Percentiles rank a stretch among this genome's conserved stretches.
Evolutionary conservation across 2,113 vertebrate species (phyloP).

Genomic region (Microcebus lehilahytsara): DNA sequence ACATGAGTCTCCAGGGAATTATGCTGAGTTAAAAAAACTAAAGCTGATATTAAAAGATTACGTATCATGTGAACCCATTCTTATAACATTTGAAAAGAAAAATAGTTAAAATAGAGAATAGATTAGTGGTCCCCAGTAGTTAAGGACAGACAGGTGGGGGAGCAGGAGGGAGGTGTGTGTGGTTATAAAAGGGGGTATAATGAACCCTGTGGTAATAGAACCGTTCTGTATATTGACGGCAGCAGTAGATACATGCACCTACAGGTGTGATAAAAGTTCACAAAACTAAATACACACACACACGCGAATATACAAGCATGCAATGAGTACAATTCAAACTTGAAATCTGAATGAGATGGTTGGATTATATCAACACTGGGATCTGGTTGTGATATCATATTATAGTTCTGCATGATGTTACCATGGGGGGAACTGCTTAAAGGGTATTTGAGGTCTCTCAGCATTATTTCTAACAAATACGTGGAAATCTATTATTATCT

Average conservation of each 20-base stretch:
- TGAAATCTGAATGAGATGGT: neutral
- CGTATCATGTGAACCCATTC: neutral
- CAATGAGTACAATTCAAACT: neutral
- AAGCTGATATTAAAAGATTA: neutral
- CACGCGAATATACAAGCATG: neutral
- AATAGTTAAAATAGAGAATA: neutral
- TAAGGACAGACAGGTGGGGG: neutral
- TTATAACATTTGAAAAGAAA: neutral
- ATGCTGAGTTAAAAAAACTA: neutral
- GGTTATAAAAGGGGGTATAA: too few species aligned
- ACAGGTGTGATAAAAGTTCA: neutral
- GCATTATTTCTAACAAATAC: neutral
- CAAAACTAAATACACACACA: neutral
- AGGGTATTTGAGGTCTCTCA: neutral
- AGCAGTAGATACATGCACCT: neutral
- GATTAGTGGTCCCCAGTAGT: neutral
- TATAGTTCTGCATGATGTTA: neutral
- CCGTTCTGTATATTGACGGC: neutral
- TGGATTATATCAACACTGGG: neutral
- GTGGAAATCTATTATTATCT: neutral
- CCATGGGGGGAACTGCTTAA: neutral
- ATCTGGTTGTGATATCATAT: neutral
- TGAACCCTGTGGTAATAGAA: neutral
- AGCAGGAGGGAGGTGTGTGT: fast-evolving
- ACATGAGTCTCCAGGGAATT: neutral